phyloP scores from a whole-genome alignment of 2,113 vertebrate species.

The Sisor rabdophorus region DNA sequence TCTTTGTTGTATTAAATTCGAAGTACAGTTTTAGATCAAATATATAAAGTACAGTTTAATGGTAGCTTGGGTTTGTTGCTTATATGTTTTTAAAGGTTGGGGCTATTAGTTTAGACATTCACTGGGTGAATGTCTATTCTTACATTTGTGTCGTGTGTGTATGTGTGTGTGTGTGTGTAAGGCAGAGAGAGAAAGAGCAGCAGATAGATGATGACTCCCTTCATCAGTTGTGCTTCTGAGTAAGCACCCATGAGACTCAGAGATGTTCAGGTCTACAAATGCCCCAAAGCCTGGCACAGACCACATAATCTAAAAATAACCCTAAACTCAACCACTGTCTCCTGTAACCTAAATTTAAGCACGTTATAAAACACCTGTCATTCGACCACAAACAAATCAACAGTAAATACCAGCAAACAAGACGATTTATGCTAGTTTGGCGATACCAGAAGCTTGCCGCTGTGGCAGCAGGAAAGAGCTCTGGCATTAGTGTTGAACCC shows the following conservation, averaged over 20 bases:
- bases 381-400: not conserved
- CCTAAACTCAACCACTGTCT: slow-evolving; percentile 13
- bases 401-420: too few species aligned
- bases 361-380: not conserved
- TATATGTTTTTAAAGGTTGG: not conserved
- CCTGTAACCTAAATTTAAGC: not conserved
- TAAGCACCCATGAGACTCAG: slow-evolving; percentile 1
- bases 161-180: slow-evolving; percentile 10
- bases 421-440: not conserved
- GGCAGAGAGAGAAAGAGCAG: not conserved
- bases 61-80: not conserved
- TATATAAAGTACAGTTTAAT: not conserved
- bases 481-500: not conserved
- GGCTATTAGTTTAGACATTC: not conserved
- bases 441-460: not conserved
- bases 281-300: slow-evolving; percentile 27
- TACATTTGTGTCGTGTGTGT: slow-evolving; percentile 18
- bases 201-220: not conserved
- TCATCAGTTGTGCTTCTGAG: slow-evolving; percentile 15
- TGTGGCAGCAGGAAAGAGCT: not conserved
- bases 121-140: not conserved
- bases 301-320: slow-evolving; percentile 41
- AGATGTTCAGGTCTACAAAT: slow-evolving; percentile 21
- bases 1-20: too few species aligned
- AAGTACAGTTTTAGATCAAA: not conserved